Percentiles rank a stretch among this genome's conserved stretches.
Conservation (phyloP, 1,140 invertebrate genomes). For the Brachionus rotundiformis region DNA sequence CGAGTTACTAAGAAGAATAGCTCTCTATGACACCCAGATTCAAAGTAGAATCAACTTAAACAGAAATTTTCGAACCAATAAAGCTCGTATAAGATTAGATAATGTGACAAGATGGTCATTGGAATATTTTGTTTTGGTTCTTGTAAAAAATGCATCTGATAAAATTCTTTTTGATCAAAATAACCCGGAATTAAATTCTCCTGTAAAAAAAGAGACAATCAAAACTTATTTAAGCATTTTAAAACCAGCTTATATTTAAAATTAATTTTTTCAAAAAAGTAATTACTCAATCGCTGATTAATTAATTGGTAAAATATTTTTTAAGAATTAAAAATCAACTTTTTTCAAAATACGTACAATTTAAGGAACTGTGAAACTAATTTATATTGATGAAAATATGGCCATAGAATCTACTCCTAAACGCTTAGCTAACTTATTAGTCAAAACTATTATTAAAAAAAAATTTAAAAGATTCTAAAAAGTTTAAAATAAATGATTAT, state of each 20-base stretch:
- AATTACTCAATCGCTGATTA: slow-evolving; percentile 2
- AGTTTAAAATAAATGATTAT: no score
- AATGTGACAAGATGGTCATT: slow-evolving; percentile 35
- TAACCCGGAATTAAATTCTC: not conserved
- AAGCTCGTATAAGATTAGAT: slow-evolving; percentile 24
- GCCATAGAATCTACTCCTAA: no score
- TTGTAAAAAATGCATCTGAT: slow-evolving; percentile 3
- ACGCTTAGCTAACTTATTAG: no score
- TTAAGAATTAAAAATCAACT: not conserved
- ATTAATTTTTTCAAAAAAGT: slow-evolving; percentile 43
- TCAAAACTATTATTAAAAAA: no score
- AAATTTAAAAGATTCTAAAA: no score
- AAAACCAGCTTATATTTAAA: slow-evolving; percentile 13
- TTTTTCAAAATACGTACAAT: not conserved
- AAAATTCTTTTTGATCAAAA: slow-evolving; percentile 11
- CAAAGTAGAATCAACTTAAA: slow-evolving; percentile 13
- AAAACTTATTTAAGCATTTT: slow-evolving; percentile 30
- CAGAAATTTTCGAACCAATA: slow-evolving; percentile 32
- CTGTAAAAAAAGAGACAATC: not conserved
- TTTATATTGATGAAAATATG: no score
- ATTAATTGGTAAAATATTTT: not conserved
- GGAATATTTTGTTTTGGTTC: not conserved
- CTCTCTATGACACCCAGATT: not conserved
- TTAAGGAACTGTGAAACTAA: not conserved
- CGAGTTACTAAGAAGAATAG: not conserved